These are phyloP conservation scores for Dendronephthya gigantea DNA, from an alignment of 64 coral and sea anemone species.

Conservation along the genomic window DNA sequence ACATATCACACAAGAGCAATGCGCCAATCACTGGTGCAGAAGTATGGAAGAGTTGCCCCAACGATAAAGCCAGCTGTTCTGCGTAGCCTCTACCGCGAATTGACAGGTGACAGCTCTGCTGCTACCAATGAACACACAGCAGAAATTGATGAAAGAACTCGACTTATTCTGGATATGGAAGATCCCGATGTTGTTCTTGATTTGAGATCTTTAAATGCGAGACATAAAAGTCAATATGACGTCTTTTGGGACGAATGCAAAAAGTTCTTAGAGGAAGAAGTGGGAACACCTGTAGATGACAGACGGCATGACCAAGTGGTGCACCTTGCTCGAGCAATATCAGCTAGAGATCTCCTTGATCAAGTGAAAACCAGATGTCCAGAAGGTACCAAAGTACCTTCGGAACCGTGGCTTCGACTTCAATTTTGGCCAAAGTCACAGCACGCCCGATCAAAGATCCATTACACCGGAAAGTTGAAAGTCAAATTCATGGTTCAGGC, in stretches of 20 bases:
- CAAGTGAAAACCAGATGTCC: not conserved
- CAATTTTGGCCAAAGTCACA: not conserved
- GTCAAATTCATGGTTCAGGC: conserved; percentile 18
- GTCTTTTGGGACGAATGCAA: no score
- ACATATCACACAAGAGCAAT: not conserved
- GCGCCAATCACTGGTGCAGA: not conserved
- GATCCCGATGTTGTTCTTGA: not conserved
- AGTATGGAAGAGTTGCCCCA: not conserved
- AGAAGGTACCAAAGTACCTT: not conserved
- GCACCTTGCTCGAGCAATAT: no score
- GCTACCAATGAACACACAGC: not conserved
- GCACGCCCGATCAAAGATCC: not conserved
- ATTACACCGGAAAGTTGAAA: not conserved
- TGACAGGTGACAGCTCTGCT: not conserved
- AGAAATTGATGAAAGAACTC: not conserved
- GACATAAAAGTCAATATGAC: not conserved
- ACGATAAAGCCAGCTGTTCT: not conserved
- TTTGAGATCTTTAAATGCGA: not conserved
- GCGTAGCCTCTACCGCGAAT: not conserved
- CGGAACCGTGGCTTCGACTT: not conserved
- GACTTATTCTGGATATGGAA: not conserved
- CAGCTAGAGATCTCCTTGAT: no score
- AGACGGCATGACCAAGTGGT: no score
- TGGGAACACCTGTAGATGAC: no score
- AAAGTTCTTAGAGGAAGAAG: no score